Conservation (phyloP, 2,797 vertebrate species). For the Sebastes baramenuke region DNA sequence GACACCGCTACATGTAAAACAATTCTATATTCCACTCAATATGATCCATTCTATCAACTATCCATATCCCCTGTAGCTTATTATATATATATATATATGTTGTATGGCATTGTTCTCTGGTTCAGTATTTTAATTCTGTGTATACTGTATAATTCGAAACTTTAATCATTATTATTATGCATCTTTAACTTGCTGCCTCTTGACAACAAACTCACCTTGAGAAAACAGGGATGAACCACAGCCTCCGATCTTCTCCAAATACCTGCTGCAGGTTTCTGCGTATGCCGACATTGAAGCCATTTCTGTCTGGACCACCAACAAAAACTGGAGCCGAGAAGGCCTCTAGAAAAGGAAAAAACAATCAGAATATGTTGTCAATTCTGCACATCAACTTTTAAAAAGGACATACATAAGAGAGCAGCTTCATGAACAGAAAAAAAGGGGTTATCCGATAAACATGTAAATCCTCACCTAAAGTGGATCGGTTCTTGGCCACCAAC, state of each 20-base stretch:
- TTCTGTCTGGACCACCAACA: constrained; percentile 91
- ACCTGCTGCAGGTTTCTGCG: constrained; percentile 92
- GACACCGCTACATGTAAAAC: not conserved
- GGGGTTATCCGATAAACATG: constrained; percentile 13
- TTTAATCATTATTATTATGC: not conserved
- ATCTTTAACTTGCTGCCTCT: not conserved
- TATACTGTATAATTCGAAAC: not conserved
- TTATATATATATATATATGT: not conserved
- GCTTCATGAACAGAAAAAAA: not conserved
- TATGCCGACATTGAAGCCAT: constrained; percentile 93
- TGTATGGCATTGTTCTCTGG: not conserved
- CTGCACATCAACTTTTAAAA: not conserved
- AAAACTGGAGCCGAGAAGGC: constrained; percentile 96
- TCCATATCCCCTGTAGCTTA: not conserved
- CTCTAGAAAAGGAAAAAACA: constrained; percentile 80
- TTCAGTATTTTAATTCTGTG: not conserved
- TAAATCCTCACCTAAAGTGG: constrained; percentile 90
- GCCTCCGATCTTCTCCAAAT: constrained; percentile 91
- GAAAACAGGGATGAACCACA: constrained; percentile 93
- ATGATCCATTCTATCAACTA: not conserved
- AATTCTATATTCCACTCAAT: not conserved
- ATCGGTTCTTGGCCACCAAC: constrained; percentile 95
- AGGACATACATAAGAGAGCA: not conserved
- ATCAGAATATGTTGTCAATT: constrained; percentile 11
- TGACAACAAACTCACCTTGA: constrained; percentile 84